phyloP scores from a whole-genome alignment of 1,140 invertebrate species.

The Drosophila takahashii region DNA sequence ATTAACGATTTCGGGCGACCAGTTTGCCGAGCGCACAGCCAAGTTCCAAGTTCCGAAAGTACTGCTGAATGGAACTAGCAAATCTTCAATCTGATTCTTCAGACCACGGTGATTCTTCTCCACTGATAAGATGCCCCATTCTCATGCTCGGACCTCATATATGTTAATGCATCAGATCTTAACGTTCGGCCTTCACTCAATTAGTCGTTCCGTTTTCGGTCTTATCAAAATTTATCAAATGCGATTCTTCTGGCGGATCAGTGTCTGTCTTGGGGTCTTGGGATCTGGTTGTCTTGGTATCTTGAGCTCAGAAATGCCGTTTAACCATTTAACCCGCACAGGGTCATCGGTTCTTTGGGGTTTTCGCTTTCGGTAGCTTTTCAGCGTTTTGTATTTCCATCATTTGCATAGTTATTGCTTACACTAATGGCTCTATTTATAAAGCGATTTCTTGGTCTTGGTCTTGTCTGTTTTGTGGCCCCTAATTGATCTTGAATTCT shows the following conservation, averaged over 20 bases:
- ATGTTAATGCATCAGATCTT: slow-evolving; percentile 56
- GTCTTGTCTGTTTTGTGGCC: neutral
- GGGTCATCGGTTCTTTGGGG: slow-evolving; percentile 13
- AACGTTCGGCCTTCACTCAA: slow-evolving; percentile 73
- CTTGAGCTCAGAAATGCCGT: slow-evolving; percentile 10
- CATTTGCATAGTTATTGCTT: slow-evolving; percentile 29
- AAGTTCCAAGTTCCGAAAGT: slow-evolving; percentile 3
- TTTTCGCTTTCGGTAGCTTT: slow-evolving; percentile 32
- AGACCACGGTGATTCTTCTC: slow-evolving; percentile 24
- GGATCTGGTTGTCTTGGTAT: neutral
- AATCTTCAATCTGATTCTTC: slow-evolving; percentile 21
- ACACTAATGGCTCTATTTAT: slow-evolving; percentile 39
- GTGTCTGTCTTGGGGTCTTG: slow-evolving; percentile 17
- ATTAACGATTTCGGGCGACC: slow-evolving; percentile 46
- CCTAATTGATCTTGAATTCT: neutral
- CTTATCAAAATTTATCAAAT: slow-evolving; percentile 76
- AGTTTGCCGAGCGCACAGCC: slow-evolving; percentile 26
- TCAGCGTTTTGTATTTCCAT: slow-evolving; percentile 37
- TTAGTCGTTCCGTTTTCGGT: slow-evolving; percentile 59
- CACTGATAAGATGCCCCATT: slow-evolving; percentile 30
- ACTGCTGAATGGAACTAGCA: slow-evolving; percentile 28
- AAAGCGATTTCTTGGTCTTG: neutral
- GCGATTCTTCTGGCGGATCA: slow-evolving; percentile 33
- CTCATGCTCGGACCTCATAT: slow-evolving; percentile 31
- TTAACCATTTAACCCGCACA: slow-evolving; percentile 8